Evolutionary conservation across 2,113 vertebrate species (phyloP), one percentile per base, ranked within the genome.

Genomic region (Stigmatopora nigra): DNA sequence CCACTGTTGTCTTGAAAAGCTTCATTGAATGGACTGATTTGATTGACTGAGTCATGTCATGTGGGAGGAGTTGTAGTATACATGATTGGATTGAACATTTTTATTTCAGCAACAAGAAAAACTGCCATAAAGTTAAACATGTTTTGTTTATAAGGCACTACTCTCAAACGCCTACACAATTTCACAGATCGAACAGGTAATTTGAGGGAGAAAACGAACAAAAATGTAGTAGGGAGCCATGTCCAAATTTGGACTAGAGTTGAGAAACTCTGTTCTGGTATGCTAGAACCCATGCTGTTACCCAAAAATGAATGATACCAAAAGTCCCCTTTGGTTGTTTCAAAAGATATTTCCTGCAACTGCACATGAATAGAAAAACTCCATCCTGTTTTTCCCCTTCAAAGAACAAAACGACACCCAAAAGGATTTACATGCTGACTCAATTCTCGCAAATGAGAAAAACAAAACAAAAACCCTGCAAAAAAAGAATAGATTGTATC

Each of bases 341-440:
- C 19, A 20, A 44, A 61, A 44, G 7, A 44, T 83, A 86, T 82
- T 86, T 84, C 73, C 78, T 83, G 73, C 70, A 84, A 80, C 70
- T 71, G 66, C 10, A 52, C 78, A 80, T 73, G 68, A 83, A 86
- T 75, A 71, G 64, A 77, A 80, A 81, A 79, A 70, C 71, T 60
- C 19, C 73, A 75, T 86, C 83, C 84, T 85, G 84, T 86, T 77
- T 16, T 44, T 20, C 36, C 36, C 19, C 6, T 69, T 77, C 79
- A 19, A 71, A 72, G 79, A 80, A 86, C 76, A 82, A 76, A 78
- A 86, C 78, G 76, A 85, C 64, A 68, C 69, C 63, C 72, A 78
- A 85, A 88, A 83, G 72, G 80, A 73, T 77, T 81, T 77, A 76
- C 82, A 80, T 68, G 78, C 83, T 75, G 84, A 69, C 69, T 71